A percentile compares a stretch with the other conserved stretches of the same genome.
Conservation (phyloP, 1,140 invertebrate species). For the Hylyphantes graminicola region DNA sequence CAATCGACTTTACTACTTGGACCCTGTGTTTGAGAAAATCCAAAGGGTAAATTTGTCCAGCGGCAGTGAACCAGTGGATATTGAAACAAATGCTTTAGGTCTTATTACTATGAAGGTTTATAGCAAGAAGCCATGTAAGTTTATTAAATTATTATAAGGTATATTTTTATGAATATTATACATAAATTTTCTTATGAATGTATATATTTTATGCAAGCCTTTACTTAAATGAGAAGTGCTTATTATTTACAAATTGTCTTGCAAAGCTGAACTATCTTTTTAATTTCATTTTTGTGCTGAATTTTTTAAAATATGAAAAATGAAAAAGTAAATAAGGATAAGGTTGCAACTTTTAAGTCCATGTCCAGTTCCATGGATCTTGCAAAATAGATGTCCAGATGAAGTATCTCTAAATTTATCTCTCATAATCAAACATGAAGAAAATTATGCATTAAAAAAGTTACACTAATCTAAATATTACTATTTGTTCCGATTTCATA, state of each 20-base stretch:
- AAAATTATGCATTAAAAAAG: too few species aligned
- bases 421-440: too few species aligned
- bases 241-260: background rate
- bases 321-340: too few species aligned
- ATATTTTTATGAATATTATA: background rate
- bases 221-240: background rate
- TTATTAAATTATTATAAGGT: constrained; percentile 1
- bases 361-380: too few species aligned
- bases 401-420: too few species aligned
- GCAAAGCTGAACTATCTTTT: too few species aligned
- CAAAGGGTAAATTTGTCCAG: constrained; percentile 85
- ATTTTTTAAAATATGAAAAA: too few species aligned
- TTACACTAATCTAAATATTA: too few species aligned
- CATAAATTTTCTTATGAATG: background rate
- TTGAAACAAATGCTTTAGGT: constrained; percentile 87
- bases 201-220: background rate
- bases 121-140: constrained; percentile 78
- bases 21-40: constrained; percentile 90
- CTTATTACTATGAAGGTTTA: constrained; percentile 90
- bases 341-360: too few species aligned
- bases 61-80: constrained; percentile 79
- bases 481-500: too few species aligned
- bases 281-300: too few species aligned
- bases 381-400: too few species aligned
- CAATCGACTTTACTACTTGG: constrained; percentile 86